Evolutionary conservation across 2,113 vertebrate species (phyloP).

Genomic region (Gulo gulo): DNA sequence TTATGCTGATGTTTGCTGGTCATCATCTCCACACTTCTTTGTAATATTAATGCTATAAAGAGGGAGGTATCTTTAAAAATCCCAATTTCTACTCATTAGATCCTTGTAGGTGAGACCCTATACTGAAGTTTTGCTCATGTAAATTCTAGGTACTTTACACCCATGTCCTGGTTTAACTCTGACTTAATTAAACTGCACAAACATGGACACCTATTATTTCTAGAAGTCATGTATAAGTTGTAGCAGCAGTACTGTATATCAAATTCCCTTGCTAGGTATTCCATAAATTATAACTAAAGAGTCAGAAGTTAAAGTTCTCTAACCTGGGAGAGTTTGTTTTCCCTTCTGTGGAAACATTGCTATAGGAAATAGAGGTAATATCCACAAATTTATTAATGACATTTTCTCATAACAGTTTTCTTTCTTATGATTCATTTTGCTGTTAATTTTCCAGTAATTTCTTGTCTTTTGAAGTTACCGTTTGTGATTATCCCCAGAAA

Average conservation of each 20-base stretch:
- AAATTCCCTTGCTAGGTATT: background rate
- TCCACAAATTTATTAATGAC: background rate
- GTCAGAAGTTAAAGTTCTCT: background rate
- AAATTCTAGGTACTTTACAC: background rate
- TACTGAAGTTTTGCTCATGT: background rate
- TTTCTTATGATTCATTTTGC: background rate
- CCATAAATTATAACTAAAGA: background rate
- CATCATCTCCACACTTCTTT: slow-evolving; percentile 34
- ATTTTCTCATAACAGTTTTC: background rate
- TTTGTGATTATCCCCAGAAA: slow-evolving; percentile 13
- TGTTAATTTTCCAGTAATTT: slow-evolving; percentile 34
- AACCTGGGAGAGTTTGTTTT: background rate
- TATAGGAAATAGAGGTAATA: background rate
- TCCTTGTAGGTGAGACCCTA: background rate
- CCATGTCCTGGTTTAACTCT: background rate
- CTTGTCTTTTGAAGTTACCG: background rate
- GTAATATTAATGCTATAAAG: slow-evolving; percentile 35
- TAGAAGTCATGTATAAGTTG: background rate
- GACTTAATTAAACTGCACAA: background rate
- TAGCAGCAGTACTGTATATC: background rate
- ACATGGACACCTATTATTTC: slow-evolving; percentile 1
- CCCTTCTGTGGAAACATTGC: background rate
- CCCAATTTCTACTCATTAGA: background rate
- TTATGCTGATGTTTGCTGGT: background rate
- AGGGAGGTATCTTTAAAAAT: background rate